These are phyloP conservation scores for Heliconius sara DNA, from an alignment of 2,888 invertebrate species.

Conservation along the genomic window DNA sequence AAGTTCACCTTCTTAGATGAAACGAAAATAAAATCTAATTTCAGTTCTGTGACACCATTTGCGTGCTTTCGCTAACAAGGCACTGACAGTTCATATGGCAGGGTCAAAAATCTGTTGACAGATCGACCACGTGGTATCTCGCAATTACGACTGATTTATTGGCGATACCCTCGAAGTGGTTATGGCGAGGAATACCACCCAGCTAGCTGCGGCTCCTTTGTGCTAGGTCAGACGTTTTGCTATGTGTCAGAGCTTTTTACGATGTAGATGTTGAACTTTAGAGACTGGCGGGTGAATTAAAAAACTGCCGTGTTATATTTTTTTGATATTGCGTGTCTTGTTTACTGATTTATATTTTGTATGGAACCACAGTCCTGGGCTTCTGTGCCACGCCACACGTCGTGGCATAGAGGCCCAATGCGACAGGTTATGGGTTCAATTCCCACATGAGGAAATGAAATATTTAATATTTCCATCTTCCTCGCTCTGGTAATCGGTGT, in stretches of 20 bases:
- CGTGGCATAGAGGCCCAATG: too few species aligned
- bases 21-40: background rate
- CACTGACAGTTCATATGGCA: conserved; percentile 35
- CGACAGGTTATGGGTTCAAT: too few species aligned
- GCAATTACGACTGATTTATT: conserved; percentile 50
- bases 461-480: too few species aligned
- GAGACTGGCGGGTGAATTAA: conserved; percentile 20
- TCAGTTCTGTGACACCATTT: background rate
- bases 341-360: too few species aligned
- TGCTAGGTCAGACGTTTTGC: conserved; percentile 54
- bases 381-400: too few species aligned
- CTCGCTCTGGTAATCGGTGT: too few species aligned
- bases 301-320: background rate
- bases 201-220: conserved; percentile 52
- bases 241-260: conserved; percentile 53
- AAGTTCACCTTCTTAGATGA: background rate
- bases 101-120: conserved; percentile 38
- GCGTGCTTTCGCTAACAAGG: conserved; percentile 20
- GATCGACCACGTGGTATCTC: conserved; percentile 43
- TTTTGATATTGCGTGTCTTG: background rate
- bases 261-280: conserved; percentile 39
- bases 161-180: conserved; percentile 35
- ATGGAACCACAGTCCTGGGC: too few species aligned
- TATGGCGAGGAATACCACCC: conserved; percentile 55
- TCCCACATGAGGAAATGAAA: too few species aligned